These are phyloP conservation scores for Sphyrna mokarran DNA, from an alignment of 2,113 vertebrate genomes.

Conservation along the genomic window DNA sequence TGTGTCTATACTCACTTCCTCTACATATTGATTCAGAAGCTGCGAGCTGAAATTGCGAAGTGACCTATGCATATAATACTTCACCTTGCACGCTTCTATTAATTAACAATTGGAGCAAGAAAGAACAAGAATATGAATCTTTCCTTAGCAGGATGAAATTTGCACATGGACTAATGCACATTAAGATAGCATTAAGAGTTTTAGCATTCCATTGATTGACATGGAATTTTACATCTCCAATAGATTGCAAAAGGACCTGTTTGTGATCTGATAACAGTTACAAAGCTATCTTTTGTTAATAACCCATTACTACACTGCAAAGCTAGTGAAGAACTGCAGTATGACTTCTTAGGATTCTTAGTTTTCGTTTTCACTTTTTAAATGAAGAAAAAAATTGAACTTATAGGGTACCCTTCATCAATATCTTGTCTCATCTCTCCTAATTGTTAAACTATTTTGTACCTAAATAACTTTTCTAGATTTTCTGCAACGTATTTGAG, in stretches of 20 bases:
- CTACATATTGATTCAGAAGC: neutral
- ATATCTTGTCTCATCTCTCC: neutral
- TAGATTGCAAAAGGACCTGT: neutral
- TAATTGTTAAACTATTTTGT: neutral
- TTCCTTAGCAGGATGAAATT: neutral
- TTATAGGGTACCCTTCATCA: neutral
- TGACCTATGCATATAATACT: neutral
- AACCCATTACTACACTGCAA: neutral
- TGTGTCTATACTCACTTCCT: neutral
- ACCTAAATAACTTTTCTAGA: neutral
- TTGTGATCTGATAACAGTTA: neutral
- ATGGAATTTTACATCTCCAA: neutral
- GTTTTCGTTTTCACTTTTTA: neutral
- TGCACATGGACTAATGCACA: neutral
- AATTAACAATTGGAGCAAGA: neutral
- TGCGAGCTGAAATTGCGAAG: neutral
- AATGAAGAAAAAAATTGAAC: neutral
- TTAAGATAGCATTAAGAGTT: neutral
- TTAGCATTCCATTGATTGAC: neutral
- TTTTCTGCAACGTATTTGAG: neutral
- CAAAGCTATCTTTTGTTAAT: neutral
- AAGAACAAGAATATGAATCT: neutral
- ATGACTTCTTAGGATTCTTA: neutral
- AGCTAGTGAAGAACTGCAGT: neutral
- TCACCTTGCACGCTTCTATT: neutral